Conservation (phyloP, 2,113 vertebrate genomes). For the Plecotus auritus region DNA sequence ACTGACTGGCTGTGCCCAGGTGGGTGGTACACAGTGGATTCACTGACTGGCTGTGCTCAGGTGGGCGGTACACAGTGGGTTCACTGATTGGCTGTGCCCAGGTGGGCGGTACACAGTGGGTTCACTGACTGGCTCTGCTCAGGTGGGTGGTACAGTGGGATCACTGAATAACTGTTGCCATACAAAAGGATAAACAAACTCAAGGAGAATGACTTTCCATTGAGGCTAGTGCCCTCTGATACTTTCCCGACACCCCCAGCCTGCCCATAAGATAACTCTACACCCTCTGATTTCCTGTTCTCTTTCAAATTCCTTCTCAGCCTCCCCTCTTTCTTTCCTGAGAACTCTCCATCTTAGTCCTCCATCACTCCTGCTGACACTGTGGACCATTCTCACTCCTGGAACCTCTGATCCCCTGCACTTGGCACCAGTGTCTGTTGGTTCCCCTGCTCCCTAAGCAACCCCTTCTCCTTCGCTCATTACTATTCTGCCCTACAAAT, state of each 20-base stretch:
- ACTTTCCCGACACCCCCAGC: neutral
- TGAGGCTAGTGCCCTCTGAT: neutral
- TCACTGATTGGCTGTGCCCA: neutral
- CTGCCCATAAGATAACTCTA: neutral
- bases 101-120: neutral
- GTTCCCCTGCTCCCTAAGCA: neutral
- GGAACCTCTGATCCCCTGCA: neutral
- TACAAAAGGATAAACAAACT: neutral
- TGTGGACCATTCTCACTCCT: neutral
- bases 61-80: neutral
- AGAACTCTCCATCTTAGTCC: fast-evolving
- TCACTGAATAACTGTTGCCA: neutral
- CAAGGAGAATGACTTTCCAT: neutral
- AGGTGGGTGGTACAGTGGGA: neutral
- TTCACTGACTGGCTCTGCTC: neutral
- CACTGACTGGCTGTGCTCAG: neutral
- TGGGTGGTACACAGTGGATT: neutral
- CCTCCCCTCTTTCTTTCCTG: neutral
- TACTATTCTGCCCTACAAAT: neutral
- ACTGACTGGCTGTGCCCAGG: neutral
- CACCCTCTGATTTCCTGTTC: neutral
- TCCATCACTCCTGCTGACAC: fast-evolving
- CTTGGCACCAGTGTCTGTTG: neutral
- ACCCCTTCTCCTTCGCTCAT: neutral
- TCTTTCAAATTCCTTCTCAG: neutral